Evolutionary conservation across 2,113 vertebrate genomes (phyloP), one percentile per base, ranked within the genome.

Genomic region (Hippocampus zosterae): DNA sequence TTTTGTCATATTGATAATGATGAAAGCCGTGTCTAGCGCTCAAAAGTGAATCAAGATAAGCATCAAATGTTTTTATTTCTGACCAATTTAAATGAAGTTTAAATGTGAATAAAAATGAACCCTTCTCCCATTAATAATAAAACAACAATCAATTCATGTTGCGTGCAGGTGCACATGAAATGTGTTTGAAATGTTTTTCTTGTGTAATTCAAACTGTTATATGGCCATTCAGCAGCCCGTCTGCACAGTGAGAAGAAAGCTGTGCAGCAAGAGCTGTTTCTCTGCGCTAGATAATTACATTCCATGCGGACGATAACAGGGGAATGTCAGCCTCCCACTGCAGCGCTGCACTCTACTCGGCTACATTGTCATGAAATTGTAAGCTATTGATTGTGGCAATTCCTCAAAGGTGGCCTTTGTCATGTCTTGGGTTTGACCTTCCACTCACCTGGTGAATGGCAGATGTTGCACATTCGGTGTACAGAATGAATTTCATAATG

Each of bases 291-390:
- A 82, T 89, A 91, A 91, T 91, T 89, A 81, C 91, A 92, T 92
- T 92, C 91, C 88, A 81, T 33, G 64, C 79, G 59, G 78, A 70
- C 69, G 91, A 92, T 91, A 92, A 90, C 82, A 21, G 69, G 82
- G 85, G 89, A 90, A 92, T 91, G 86, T 84, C 65, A 73, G 78
- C 84, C 80, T 81, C 82, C 23, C 67, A 6, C 73, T 60, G 77
- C 84, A 66, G 75, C 75, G 70, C 75, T 5, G 68, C 65, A 52
- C 84, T 71, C 57, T 44, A 8, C 72, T 83, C 29, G 53, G 53
- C 75, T 80, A 86, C 87, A 89, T 87, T 91, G 85, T 90, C 88
- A 60, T 79, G 71, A 67, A 81, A 65, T 71, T 71, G 73, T 72
- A 48, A 68, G 80, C 77, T 74, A 81, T 83, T 70, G 78, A 69